phyloP scores from a whole-genome alignment of 2,888 invertebrate species.

The Polydrusus tereticollis region DNA sequence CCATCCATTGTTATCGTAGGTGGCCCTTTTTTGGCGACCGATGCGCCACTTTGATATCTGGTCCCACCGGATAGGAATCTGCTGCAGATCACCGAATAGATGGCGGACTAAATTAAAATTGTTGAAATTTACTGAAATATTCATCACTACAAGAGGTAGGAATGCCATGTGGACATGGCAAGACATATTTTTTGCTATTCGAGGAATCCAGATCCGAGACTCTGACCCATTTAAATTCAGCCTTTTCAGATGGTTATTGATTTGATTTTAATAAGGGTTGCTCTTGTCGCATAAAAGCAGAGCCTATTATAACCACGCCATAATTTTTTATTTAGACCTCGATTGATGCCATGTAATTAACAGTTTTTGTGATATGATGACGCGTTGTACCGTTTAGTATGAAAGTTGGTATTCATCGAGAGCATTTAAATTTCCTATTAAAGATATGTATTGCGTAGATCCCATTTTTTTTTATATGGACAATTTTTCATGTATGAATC shows the following conservation, averaged over 20 bases:
- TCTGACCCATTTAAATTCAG: slow-evolving; percentile 4
- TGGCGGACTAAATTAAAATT: slow-evolving; percentile 49
- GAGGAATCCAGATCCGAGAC: slow-evolving; percentile 17
- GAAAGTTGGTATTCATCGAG: no score
- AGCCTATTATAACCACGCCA: no score
- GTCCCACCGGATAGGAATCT: slow-evolving; percentile 48
- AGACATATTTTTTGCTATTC: slow-evolving; percentile 50
- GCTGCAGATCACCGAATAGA: slow-evolving; percentile 41
- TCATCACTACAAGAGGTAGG: slow-evolving; percentile 44
- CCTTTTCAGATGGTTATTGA: slow-evolving; percentile 3
- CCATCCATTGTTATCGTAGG: slow-evolving; percentile 44
- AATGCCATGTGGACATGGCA: slow-evolving; percentile 30
- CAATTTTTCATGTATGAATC: no score
- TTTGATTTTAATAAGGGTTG: background rate
- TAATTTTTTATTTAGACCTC: no score
- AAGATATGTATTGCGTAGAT: no score
- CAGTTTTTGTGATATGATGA: no score
- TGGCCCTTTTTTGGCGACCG: slow-evolving; percentile 46
- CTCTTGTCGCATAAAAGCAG: no score
- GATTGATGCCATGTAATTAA: no score
- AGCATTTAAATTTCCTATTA: no score
- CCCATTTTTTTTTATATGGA: no score
- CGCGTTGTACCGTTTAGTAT: no score
- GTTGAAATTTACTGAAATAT: slow-evolving; percentile 49
- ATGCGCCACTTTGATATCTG: slow-evolving; percentile 50